Evolutionary conservation across 1,140 invertebrate species (phyloP).

Genomic region (Drosophila seguyi): DNA sequence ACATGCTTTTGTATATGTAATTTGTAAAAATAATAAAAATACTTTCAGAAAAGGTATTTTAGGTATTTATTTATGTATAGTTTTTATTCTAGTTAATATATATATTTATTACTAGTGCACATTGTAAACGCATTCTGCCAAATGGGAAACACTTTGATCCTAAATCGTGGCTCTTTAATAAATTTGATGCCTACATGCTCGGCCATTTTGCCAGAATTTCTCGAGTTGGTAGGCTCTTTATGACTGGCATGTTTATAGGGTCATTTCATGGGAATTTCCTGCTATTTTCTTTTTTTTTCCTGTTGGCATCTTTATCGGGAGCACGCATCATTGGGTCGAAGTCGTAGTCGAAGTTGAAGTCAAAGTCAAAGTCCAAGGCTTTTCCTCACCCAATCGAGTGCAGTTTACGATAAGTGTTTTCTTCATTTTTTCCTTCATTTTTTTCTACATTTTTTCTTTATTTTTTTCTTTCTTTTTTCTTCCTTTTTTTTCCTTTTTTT

Average conservation of each 20-base stretch:
- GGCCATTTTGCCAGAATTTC: neutral
- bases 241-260: conserved; percentile 40
- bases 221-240: conserved; percentile 38
- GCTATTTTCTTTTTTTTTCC: conserved; percentile 18
- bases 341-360: conserved; percentile 3
- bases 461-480: too few species aligned
- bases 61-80: neutral
- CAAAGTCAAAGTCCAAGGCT: conserved; percentile 7
- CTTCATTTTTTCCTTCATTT: too few species aligned
- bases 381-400: conserved; percentile 55
- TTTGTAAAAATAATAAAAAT: neutral
- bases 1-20: too few species aligned
- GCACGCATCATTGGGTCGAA: conserved; percentile 66
- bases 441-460: too few species aligned
- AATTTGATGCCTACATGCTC: conserved; percentile 5
- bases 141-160: conserved; percentile 4
- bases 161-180: conserved; percentile 15
- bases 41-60: neutral
- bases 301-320: conserved; percentile 60
- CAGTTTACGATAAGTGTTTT: conserved; percentile 52
- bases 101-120: too few species aligned
- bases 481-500: neutral
- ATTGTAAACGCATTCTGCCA: conserved; percentile 3
- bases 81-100: too few species aligned
- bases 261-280: conserved; percentile 22